Percentiles rank a stretch among this genome's conserved stretches.
These are phyloP conservation scores for Coryphaenoides rupestris DNA, from an alignment of 2,113 vertebrate genomes.

Conservation along the genomic window DNA sequence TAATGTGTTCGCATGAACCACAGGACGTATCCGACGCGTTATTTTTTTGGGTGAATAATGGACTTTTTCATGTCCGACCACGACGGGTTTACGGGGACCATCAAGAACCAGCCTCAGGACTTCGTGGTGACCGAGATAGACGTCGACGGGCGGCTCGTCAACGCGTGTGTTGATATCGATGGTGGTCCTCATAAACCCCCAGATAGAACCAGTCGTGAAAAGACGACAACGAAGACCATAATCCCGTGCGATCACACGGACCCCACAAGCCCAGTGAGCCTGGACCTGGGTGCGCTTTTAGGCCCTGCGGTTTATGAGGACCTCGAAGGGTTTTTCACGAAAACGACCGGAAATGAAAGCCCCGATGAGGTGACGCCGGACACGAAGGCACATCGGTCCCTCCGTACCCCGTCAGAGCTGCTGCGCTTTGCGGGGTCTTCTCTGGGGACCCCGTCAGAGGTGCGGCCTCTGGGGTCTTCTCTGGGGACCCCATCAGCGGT, in stretches of 20 bases:
- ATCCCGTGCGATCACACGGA: conserved; percentile 22
- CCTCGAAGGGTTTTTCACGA: conserved; percentile 76
- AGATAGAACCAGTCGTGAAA: too few relatives aligned
- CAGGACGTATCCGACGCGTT: too few relatives aligned
- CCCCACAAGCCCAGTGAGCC: conserved; percentile 12
- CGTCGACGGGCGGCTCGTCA: conserved; percentile 50
- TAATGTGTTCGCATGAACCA: too few relatives aligned
- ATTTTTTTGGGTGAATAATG: too few relatives aligned
- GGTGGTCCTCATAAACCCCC: background rate
- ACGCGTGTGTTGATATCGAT: conserved; percentile 5
- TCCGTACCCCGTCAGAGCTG: too few relatives aligned
- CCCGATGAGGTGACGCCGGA: too few relatives aligned
- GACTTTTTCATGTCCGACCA: conserved; percentile 73
- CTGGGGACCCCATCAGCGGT: too few relatives aligned
- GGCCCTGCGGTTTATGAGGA: conserved; percentile 61
- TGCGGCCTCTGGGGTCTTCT: too few relatives aligned
- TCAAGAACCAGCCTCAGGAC: conserved; percentile 84
- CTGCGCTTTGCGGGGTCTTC: too few relatives aligned
- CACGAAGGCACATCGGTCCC: too few relatives aligned
- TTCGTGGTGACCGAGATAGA: conserved; percentile 89
- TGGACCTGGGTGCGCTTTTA: conserved; percentile 74
- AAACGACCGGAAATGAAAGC: conserved; percentile 57
- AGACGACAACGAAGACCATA: too few relatives aligned
- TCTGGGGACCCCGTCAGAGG: too few relatives aligned
- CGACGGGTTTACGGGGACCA: conserved; percentile 81